Evolutionary conservation across 2,797 vertebrate species (phyloP).

Genomic region (Enteromius anoplus): DNA sequence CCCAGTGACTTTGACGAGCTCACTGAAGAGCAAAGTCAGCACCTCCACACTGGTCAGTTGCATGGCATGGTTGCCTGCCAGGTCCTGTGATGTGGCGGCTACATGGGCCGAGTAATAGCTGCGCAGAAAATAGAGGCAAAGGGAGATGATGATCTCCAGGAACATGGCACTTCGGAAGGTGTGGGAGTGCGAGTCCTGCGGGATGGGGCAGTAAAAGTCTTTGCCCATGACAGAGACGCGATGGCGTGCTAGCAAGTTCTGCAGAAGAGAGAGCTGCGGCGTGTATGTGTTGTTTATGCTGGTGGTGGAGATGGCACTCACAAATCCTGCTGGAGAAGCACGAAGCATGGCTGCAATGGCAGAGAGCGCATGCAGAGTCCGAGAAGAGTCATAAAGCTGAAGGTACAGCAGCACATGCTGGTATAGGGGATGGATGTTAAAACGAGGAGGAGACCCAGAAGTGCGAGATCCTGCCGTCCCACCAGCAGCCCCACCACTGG

Average conservation of each 20-base stretch:
- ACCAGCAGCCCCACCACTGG: slow-evolving; percentile 72
- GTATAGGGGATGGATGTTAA: slow-evolving; percentile 96
- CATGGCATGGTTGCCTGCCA: slow-evolving; percentile 97
- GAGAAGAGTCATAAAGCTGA: slow-evolving; percentile 96
- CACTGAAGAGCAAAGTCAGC: slow-evolving; percentile 91
- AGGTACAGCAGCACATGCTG: slow-evolving; percentile 96
- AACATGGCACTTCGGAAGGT: slow-evolving; percentile 98
- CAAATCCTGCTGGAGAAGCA: slow-evolving; percentile 91
- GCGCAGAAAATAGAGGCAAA: slow-evolving; percentile 94
- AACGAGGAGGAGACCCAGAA: slow-evolving; percentile 81
- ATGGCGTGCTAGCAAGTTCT: slow-evolving; percentile 94
- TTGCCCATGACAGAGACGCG: slow-evolving; percentile 97
- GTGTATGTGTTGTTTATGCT: slow-evolving; percentile 97
- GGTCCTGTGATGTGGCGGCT: slow-evolving; percentile 85
- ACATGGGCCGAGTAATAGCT: slow-evolving; percentile 96
- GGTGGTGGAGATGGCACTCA: slow-evolving; percentile 95
- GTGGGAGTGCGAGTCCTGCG: slow-evolving; percentile 93
- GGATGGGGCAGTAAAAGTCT: slow-evolving; percentile 97
- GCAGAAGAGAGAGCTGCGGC: slow-evolving; percentile 94
- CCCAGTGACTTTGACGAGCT: slow-evolving; percentile 91
- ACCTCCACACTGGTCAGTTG: slow-evolving; percentile 98
- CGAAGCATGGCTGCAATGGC: slow-evolving; percentile 94
- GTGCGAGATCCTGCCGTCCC: slow-evolving; percentile 34
- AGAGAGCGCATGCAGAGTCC: slow-evolving; percentile 91
- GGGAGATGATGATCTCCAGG: slow-evolving; percentile 96